Base-by-base conservation (phyloP, 2,888 invertebrate genomes). In the Salticus scenicus region DNA sequence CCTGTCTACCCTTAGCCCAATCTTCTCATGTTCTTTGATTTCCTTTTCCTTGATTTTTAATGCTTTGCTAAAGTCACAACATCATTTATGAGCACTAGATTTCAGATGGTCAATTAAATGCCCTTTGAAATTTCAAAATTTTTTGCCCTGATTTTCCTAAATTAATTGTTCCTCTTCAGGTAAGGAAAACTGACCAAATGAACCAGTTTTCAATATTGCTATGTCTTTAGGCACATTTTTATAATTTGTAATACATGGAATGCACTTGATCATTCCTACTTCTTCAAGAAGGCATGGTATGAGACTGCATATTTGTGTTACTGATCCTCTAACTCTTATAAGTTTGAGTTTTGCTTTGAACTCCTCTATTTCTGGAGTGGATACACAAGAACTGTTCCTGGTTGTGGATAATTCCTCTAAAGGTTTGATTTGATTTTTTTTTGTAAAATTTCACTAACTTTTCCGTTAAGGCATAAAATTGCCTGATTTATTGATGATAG, bases 11-110 rank as follows among this genome's bases (percentile, higher is more conserved):
- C 24, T 51, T 51, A 51, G 51, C 51, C 24, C 51, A 51, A 51
- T 51, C 51, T 5, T 51, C 57, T 57, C 57, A 0, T 57, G 57
- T 51, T 51, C 51, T 8, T 51, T 17, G 51, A 51, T 51, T 51
- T 57, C 42, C 14, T n/a, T 57, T n/a, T 57, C 20, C 57, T 24
- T 57, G 0, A 57, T 2, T 57, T 24, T 57, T n/a, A n/a, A 57
- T 7, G 57, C 20, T 57, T n/a, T n/a, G 57, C 14, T 57, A 24
- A 57, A 57, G 57, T n/a, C 20, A 24, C 27, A 57, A n/a, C 57
- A n/a, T 20, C 57, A 57, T 57, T 57, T 57, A 57, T 57, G 57
- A 57, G 57, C 57, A 57, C 27, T 57, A 57, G n/a, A 57, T 57
- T n/a, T 57, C n/a, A 57, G 57, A 57, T 57, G 20, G 7, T n/a